Evolutionary conservation across 2,888 invertebrate species (phyloP).

Genomic region (Holacanthella duospinosa): DNA sequence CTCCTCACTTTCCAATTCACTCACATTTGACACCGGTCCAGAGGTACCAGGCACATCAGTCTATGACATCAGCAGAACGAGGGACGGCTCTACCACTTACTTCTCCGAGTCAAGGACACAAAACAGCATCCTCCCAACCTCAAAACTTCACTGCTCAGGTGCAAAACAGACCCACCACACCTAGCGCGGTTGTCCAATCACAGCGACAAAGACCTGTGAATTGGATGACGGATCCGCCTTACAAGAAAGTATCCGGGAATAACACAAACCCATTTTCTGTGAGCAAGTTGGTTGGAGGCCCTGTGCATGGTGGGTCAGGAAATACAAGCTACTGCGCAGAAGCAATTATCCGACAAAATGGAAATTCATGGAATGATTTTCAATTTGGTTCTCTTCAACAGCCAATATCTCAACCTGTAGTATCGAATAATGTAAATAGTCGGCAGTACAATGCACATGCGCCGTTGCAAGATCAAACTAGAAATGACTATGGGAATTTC

Average conservation of each 20-base stretch:
- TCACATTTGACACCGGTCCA: too few species aligned
- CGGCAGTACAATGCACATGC: background rate
- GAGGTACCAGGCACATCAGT: too few species aligned
- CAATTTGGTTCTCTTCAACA: slow-evolving; percentile 3
- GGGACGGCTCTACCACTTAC: too few species aligned
- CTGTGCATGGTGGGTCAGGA: background rate
- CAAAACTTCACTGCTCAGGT: too few species aligned
- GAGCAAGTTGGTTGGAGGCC: slow-evolving; percentile 27
- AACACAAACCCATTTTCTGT: slow-evolving; percentile 31
- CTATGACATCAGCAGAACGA: too few species aligned
- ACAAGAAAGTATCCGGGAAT: slow-evolving; percentile 13
- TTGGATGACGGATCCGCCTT: slow-evolving; percentile 33
- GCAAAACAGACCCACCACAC: background rate
- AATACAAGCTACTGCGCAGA: slow-evolving; percentile 28
- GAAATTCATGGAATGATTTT: slow-evolving; percentile 15
- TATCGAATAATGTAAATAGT: background rate
- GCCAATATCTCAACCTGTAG: background rate
- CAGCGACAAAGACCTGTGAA: slow-evolving; percentile 19
- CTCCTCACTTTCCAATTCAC: too few species aligned
- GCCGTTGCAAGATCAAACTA: background rate
- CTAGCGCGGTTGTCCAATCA: background rate
- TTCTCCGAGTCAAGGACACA: too few species aligned
- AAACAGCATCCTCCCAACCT: too few species aligned
- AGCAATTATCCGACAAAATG: slow-evolving; percentile 25
- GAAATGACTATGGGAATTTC: background rate